These are phyloP conservation scores for Halictus rubicundus DNA, from an alignment of 1,140 invertebrate genomes.

Conservation along the genomic window DNA sequence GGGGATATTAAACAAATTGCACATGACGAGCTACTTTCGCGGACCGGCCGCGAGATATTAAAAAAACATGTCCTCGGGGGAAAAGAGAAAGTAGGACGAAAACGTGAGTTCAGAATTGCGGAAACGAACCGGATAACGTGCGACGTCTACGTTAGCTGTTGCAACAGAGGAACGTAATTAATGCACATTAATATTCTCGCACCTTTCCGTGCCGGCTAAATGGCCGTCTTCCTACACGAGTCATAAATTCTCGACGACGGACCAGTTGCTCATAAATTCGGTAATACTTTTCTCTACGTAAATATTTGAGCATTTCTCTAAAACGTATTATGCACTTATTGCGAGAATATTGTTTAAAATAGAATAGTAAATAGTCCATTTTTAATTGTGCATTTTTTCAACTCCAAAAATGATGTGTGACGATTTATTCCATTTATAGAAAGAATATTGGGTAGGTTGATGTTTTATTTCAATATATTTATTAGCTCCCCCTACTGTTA, in stretches of 20 bases:
- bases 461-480: too few relatives aligned
- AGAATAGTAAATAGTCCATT: too few relatives aligned
- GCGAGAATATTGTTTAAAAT: too few relatives aligned
- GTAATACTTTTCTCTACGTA: too few relatives aligned
- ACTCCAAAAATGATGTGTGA: too few relatives aligned
- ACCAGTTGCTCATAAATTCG: neutral
- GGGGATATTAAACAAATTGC: conserved; percentile 15
- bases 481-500: too few relatives aligned
- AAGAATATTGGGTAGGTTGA: too few relatives aligned
- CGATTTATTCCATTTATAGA: too few relatives aligned
- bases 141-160: conserved; percentile 36
- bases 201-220: conserved; percentile 8
- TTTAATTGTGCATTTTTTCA: too few relatives aligned
- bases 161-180: conserved; percentile 45
- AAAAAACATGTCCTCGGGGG: neutral
- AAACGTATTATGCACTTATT: too few relatives aligned
- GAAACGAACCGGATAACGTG: conserved; percentile 24
- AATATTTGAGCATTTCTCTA: too few relatives aligned
- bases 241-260: conserved; percentile 15
- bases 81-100: neutral
- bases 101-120: neutral
- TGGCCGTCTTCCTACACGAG: neutral
- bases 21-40: neutral
- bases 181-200: conserved; percentile 44
- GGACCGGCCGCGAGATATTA: neutral